Conservation (phyloP, 2,113 vertebrate species). For the Tupaia chinensis region DNA sequence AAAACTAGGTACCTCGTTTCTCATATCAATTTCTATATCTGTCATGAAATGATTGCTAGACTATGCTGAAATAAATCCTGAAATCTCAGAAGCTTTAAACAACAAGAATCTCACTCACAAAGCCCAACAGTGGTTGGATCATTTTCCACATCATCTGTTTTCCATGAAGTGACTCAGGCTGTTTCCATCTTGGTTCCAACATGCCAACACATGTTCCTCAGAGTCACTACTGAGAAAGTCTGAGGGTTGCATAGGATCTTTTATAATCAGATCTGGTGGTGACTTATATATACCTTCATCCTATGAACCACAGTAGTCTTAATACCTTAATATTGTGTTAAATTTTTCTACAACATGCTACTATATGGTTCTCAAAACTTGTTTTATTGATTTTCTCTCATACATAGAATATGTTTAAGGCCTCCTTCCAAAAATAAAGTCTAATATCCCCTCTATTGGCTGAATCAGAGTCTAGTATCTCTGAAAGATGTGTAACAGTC, state of each 20-base stretch:
- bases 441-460: not conserved
- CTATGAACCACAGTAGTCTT: not conserved
- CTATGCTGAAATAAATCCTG: too few relatives aligned
- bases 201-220: not conserved
- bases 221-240: not conserved
- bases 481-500: not conserved
- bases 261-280: not conserved
- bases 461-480: not conserved
- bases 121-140: too few relatives aligned
- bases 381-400: not conserved
- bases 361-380: not conserved
- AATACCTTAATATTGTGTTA: not conserved
- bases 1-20: too few relatives aligned
- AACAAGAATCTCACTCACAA: too few relatives aligned
- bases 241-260: not conserved
- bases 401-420: not conserved
- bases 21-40: too few relatives aligned
- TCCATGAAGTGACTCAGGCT: not conserved
- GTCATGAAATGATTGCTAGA: too few relatives aligned
- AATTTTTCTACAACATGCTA: not conserved
- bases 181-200: not conserved
- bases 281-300: not conserved
- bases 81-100: too few relatives aligned
- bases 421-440: not conserved
- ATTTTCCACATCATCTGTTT: not conserved